Base-by-base conservation (phyloP, 2,888 invertebrate species). In the Protophormia terraenovae region DNA sequence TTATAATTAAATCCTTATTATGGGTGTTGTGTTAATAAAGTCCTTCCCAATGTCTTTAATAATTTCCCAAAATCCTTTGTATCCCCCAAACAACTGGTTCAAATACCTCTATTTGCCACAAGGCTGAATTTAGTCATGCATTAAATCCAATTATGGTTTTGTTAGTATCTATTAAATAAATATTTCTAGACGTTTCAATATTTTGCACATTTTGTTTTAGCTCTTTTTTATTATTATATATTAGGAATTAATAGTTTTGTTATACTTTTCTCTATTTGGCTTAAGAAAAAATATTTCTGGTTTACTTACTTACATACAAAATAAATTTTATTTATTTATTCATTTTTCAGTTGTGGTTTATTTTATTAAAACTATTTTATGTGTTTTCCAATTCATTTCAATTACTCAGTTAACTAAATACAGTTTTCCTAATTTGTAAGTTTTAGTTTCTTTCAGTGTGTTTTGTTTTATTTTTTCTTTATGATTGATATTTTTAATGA, bases 401-500 rank as follows among this genome's bases (percentile, higher is more conserved):
- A 1, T 2, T n/a, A 45, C 19, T 19, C 35, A 45, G 64, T 14
- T 16, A 14, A 10, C 22, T 76, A 41, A 41, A 66, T 72, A 77
- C 22, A 77, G 19, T 72, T 72, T 45, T 72, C 72, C 77, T 58
- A 66, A 66, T 72, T 55, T 64, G 22, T 69, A 19, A 22, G 16
- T 64, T 62, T 62, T 24, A 47, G 29, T 27, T 75, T 66, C 12
- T 67, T 69, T 60, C 6, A 27, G 1, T 69, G 29, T 41, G 12
- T 29, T 78, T 60, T 50, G 27, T 55, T 24, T 22, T 19, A 16
- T 32, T 73, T 73, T 62, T 60, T 35, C 4, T 55, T 71, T 72
- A 41, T 82, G 53, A 41, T 69, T 76, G 47, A 32, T 16, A 32
- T 29, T 24, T n/a, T 71, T 55, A 35, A 55, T 55, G 22, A 67